These are phyloP conservation scores for Lanistes nyassanus DNA, from an alignment of 1,140 invertebrate genomes.

Conservation along the genomic window DNA sequence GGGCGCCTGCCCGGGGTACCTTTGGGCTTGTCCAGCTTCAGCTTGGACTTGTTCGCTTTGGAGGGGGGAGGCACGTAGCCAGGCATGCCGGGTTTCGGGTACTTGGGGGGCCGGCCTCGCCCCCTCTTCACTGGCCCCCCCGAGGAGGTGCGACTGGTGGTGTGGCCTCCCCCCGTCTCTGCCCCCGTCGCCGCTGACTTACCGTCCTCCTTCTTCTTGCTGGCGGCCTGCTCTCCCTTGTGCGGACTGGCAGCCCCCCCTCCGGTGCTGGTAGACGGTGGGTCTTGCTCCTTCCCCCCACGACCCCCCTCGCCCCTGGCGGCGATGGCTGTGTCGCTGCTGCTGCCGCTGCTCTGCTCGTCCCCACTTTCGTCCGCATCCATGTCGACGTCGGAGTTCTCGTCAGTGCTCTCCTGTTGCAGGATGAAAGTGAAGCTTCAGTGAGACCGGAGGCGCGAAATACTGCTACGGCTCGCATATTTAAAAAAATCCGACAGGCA, in stretches of 20 bases:
- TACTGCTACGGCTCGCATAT: neutral
- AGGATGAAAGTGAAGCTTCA: neutral
- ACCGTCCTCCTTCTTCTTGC: conserved; percentile 9
- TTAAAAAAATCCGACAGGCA: no score
- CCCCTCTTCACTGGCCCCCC: conserved; percentile 61
- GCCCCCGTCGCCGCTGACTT: neutral
- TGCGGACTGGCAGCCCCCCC: neutral
- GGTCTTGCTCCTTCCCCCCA: neutral
- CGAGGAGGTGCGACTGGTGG: conserved; percentile 70
- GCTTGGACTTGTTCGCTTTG: neutral
- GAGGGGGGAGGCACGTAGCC: conserved; percentile 25
- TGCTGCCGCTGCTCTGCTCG: conserved; percentile 15
- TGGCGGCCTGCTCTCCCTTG: neutral
- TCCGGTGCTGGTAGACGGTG: neutral
- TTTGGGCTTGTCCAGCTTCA: conserved; percentile 23
- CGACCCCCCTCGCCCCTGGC: conserved; percentile 1
- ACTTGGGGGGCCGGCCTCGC: conserved; percentile 34
- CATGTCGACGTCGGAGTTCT: conserved; percentile 16
- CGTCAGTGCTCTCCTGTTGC: conserved; percentile 15
- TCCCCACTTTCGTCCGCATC: conserved; percentile 8
- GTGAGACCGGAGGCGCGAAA: neutral
- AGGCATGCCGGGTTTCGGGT: conserved; percentile 26
- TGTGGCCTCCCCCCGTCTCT: neutral
- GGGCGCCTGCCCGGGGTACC: conserved; percentile 15
- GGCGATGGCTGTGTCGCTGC: conserved; percentile 8